These are phyloP conservation scores for Drosophila burlai DNA, from an alignment of 1,140 invertebrate species.

Conservation along the genomic window DNA sequence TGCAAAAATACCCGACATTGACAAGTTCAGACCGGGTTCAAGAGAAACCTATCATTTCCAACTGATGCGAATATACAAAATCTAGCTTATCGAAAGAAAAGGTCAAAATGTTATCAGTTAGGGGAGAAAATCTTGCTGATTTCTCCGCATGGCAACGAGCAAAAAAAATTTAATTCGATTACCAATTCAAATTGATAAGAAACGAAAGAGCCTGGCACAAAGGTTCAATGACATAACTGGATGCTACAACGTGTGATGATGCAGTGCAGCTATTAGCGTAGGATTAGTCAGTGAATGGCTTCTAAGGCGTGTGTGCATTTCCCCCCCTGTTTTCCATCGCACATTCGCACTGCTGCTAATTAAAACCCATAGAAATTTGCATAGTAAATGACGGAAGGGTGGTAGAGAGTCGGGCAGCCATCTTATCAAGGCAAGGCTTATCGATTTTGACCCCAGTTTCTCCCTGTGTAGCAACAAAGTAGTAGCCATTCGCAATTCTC, in stretches of 20 bases:
- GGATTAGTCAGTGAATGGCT: conserved; percentile 18
- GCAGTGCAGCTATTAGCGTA: conserved; percentile 8
- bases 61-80: background rate
- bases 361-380: conserved; percentile 70
- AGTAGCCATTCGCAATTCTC: conserved; percentile 15
- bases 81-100: conserved; percentile 15
- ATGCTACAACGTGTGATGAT: conserved; percentile 3
- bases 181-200: conserved; percentile 54
- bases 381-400: conserved; percentile 28
- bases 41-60: conserved; percentile 26
- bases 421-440: conserved; percentile 52
- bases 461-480: conserved; percentile 50
- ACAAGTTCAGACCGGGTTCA: conserved; percentile 39
- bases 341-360: conserved; percentile 49
- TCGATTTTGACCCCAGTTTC: conserved; percentile 31
- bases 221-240: conserved; percentile 68
- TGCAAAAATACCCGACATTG: conserved; percentile 49
- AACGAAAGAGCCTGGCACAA: conserved; percentile 23
- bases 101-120: conserved; percentile 45
- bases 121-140: conserved; percentile 3
- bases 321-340: conserved; percentile 2
- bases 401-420: background rate
- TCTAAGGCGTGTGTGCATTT: conserved; percentile 3
- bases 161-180: conserved; percentile 12
- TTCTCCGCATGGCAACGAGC: conserved; percentile 53